These are phyloP conservation scores for Riptortus pedestris DNA, from an alignment of 1,140 invertebrate species.

Conservation along the genomic window DNA sequence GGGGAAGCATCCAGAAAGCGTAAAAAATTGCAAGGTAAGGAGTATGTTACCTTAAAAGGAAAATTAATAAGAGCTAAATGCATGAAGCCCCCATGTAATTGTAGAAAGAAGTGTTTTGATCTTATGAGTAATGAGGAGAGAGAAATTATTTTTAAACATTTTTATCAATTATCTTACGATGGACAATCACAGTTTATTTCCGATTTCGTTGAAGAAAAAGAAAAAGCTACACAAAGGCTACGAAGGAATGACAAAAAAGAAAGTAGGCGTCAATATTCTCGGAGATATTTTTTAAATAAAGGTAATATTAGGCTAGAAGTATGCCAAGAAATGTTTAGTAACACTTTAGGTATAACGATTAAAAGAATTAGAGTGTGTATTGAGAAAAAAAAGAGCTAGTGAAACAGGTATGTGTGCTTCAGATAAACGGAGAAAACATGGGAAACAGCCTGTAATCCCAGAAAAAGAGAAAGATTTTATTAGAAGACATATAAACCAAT, in stretches of 20 bases:
- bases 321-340: neutral
- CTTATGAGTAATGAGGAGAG: neutral
- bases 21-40: neutral
- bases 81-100: neutral
- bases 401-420: neutral
- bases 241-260: neutral
- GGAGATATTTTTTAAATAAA: neutral
- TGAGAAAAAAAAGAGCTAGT: neutral
- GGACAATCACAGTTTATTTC: neutral
- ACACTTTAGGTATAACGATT: neutral
- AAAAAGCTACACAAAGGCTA: neutral
- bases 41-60: neutral
- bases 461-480: neutral
- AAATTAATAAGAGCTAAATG: neutral
- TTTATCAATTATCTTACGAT: neutral
- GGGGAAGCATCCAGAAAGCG: no score
- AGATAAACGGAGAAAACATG: neutral
- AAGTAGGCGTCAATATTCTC: neutral
- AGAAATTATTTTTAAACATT: neutral
- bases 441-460: neutral
- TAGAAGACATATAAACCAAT: neutral
- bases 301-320: no score
- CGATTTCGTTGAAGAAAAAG: no score
- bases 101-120: neutral
- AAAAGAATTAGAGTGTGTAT: neutral